A percentile compares a stretch with the other conserved stretches of the same genome.
Conservation (phyloP, 2,113 vertebrate genomes). For the Vicugna pacos region DNA sequence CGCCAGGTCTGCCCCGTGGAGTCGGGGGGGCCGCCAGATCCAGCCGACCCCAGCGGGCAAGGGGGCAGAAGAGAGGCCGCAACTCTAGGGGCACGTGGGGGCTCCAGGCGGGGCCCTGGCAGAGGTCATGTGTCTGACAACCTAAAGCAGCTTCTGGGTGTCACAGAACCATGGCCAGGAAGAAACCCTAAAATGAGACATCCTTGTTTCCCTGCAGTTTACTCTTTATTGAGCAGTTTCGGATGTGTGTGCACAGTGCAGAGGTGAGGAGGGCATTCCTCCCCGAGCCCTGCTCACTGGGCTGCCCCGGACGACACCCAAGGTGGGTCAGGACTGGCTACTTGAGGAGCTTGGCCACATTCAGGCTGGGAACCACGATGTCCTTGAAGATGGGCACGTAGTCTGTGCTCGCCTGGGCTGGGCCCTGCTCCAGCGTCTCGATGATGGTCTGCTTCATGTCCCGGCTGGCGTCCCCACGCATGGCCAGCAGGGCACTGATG, state of each 20-base stretch:
- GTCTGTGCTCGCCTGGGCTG: slow-evolving; percentile 86
- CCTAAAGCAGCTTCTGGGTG: too few species aligned
- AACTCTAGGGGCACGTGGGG: too few species aligned
- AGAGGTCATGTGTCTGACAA: too few species aligned
- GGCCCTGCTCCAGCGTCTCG: slow-evolving; percentile 95
- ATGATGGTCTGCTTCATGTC: slow-evolving; percentile 98
- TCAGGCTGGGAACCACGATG: slow-evolving; percentile 94
- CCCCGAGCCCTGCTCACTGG: too few species aligned
- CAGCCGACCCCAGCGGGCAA: neutral
- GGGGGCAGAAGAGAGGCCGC: too few species aligned
- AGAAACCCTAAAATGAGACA: neutral
- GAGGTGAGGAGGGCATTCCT: too few species aligned
- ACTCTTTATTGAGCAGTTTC: neutral
- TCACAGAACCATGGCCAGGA: neutral
- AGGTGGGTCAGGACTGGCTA: slow-evolving; percentile 76
- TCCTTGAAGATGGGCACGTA: slow-evolving; percentile 95
- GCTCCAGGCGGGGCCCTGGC: too few species aligned
- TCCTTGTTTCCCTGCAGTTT: too few species aligned
- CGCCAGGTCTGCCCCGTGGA: too few species aligned
- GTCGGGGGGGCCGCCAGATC: neutral
- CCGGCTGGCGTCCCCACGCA: slow-evolving; percentile 95
- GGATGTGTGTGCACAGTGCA: too few species aligned
- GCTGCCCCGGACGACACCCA: rapidly evolving
- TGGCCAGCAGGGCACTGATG: slow-evolving; percentile 93
- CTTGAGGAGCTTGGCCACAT: slow-evolving; percentile 96